These are phyloP conservation scores for Pan paniscus DNA, from an alignment of 2,113 vertebrate genomes.

Conservation along the genomic window DNA sequence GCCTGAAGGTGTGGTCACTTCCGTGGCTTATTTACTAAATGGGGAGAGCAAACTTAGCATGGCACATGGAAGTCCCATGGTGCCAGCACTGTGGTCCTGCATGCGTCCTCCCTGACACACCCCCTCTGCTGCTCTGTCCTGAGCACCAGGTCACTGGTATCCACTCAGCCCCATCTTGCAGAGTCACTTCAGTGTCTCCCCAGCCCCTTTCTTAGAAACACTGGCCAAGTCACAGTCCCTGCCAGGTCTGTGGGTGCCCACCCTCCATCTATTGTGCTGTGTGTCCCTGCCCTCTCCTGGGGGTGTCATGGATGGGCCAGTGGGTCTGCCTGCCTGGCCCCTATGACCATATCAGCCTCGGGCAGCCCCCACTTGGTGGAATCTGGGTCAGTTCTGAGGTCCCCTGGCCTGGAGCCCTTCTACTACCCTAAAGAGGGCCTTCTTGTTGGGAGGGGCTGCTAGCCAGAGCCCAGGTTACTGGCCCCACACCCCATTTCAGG, in stretches of 20 bases:
- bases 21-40: neutral
- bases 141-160: fast-evolving
- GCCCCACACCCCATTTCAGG: neutral
- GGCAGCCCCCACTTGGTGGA: no score
- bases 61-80: neutral
- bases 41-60: no score
- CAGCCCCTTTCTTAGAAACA: neutral
- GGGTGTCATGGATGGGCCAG: neutral
- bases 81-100: neutral
- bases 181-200: neutral
- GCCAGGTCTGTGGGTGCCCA: neutral
- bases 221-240: no score
- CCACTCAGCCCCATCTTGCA: neutral
- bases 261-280: neutral
- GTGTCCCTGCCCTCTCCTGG: neutral
- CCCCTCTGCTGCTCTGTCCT: neutral
- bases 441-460: neutral
- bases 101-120: fast-evolving
- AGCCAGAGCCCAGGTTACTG: neutral
- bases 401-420: neutral
- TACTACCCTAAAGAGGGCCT: neutral
- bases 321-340: neutral
- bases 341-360: no score
- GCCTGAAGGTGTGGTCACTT: neutral
- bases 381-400: neutral